These are phyloP conservation scores for Clarias platycephalus DNA, from an alignment of 2,797 vertebrate species.

Conservation along the genomic window DNA sequence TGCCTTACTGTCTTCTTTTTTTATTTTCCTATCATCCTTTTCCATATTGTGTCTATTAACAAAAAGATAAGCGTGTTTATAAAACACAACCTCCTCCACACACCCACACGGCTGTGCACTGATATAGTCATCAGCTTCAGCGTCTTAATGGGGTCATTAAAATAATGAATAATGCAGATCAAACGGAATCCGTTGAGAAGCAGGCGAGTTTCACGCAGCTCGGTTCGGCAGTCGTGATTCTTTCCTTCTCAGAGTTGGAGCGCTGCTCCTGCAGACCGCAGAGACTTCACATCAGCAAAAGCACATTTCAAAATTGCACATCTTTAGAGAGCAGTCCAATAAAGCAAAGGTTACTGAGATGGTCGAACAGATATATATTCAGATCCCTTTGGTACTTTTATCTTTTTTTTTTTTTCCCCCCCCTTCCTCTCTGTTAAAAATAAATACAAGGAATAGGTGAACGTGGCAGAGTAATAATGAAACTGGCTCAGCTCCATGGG, in stretches of 20 bases:
- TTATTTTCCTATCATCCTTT: neutral
- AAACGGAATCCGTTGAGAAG: neutral
- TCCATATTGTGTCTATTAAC: constrained; percentile 21
- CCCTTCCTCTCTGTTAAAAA: constrained; percentile 25
- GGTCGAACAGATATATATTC: constrained; percentile 35
- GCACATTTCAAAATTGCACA: constrained; percentile 13
- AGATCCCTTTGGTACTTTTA: constrained; percentile 26
- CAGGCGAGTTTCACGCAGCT: neutral
- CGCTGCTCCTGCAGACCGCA: neutral
- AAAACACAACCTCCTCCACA: constrained; percentile 8
- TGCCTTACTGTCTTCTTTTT: neutral
- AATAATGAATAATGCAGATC: constrained; percentile 39
- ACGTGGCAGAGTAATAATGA: constrained; percentile 36
- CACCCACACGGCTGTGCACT: constrained; percentile 9
- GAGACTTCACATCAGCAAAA: constrained; percentile 24
- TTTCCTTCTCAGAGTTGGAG: neutral
- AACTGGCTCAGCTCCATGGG: constrained; percentile 24
- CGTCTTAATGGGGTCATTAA: constrained; percentile 41
- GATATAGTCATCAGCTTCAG: constrained; percentile 32
- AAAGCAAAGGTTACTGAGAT: constrained; percentile 34
- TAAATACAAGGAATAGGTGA: constrained; percentile 37
- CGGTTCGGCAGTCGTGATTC: neutral
- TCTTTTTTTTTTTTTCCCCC: neutral
- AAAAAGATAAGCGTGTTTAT: constrained; percentile 23
- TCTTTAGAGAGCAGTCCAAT: constrained; percentile 12